These are phyloP conservation scores for Cacoxenus indagator DNA, from an alignment of 2,888 invertebrate genomes.

Conservation along the genomic window DNA sequence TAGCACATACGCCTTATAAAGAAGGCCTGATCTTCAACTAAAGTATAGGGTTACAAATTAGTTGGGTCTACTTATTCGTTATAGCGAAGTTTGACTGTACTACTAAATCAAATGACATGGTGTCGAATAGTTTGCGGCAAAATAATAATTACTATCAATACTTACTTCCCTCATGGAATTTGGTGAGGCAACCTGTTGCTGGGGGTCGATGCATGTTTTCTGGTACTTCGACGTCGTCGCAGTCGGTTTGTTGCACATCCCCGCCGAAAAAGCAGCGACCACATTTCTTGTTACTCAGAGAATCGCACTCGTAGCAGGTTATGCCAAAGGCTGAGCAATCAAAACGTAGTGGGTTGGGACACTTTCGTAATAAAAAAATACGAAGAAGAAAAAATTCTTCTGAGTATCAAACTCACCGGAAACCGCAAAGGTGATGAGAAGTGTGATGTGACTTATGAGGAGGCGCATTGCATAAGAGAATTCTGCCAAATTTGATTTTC, in stretches of 20 bases:
- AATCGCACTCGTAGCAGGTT: slow-evolving; percentile 67
- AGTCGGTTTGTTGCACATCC: slow-evolving; percentile 57
- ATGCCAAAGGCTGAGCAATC: slow-evolving; percentile 55
- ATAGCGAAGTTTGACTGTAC: too few species aligned
- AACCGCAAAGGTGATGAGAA: too few species aligned
- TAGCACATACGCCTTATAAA: slow-evolving; percentile 58
- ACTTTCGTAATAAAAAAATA: too few species aligned
- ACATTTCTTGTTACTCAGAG: slow-evolving; percentile 58
- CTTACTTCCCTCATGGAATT: slow-evolving; percentile 58
- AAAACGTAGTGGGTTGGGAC: too few species aligned
- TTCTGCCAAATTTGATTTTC: too few species aligned
- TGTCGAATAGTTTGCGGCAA: background rate
- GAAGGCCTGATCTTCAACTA: slow-evolving; percentile 36
- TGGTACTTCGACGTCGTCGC: slow-evolving; percentile 56
- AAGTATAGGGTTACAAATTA: background rate
- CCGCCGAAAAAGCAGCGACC: slow-evolving; percentile 51
- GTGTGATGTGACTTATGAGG: too few species aligned
- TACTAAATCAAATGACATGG: background rate
- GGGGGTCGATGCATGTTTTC: slow-evolving; percentile 46
- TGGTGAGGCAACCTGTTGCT: slow-evolving; percentile 64
- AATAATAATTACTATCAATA: slow-evolving; percentile 24
- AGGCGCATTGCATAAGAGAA: too few species aligned
- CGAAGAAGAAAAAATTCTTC: too few species aligned
- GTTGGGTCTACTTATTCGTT: background rate
- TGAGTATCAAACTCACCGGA: too few species aligned